Percentiles rank a stretch among this genome's conserved stretches.
Conservation (phyloP, 2,888 invertebrate species). For the Pandemis cinnamomeana region DNA sequence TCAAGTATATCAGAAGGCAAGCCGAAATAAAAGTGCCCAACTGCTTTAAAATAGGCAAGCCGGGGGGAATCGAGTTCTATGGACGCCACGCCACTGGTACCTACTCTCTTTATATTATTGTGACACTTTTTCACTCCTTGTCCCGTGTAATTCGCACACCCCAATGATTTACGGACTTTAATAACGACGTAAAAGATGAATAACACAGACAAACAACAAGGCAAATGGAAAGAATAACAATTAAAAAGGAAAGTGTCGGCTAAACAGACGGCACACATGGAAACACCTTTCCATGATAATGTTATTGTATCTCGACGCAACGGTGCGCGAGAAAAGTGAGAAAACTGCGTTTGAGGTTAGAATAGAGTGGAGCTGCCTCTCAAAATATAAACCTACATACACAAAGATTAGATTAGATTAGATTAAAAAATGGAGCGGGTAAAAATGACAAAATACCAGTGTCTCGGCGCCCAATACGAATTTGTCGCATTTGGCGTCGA, state of each 20-base stretch:
- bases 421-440: too few species aligned
- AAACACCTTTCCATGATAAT: background rate
- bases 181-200: background rate
- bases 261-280: background rate
- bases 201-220: background rate
- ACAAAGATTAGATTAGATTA: too few species aligned
- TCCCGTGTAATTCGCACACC: background rate
- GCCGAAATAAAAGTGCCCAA: too few species aligned
- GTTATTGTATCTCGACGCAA: background rate
- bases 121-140: background rate
- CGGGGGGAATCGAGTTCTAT: too few species aligned
- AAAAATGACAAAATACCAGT: too few species aligned
- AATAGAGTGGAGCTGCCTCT: background rate
- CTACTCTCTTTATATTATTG: background rate
- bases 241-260: slow-evolving; percentile 1
- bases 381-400: too few species aligned
- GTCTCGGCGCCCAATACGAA: too few species aligned
- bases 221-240: background rate
- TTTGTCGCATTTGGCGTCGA: too few species aligned
- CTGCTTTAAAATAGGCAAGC: too few species aligned
- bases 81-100: background rate
- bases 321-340: background rate
- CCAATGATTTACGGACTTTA: slow-evolving; percentile 8
- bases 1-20: too few species aligned
- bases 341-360: slow-evolving; percentile 2